phyloP scores from a whole-genome alignment of 2,113 vertebrate species.

The Megaleporinus macrocephalus region DNA sequence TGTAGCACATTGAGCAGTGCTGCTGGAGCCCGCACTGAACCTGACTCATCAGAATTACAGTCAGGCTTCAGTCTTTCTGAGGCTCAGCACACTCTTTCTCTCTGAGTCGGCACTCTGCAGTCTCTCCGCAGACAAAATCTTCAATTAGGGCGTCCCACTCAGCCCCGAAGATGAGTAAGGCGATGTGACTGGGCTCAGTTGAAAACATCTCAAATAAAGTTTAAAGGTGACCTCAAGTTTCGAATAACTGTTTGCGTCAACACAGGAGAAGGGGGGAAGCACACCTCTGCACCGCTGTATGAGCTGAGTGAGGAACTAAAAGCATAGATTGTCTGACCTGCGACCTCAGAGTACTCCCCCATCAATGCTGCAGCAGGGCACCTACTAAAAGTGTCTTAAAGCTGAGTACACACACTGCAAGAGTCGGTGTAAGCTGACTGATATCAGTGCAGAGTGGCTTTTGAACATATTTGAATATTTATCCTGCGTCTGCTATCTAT shows the following conservation, averaged over 20 bases:
- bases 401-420: neutral
- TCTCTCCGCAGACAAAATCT: slow-evolving; percentile 56
- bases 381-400: neutral
- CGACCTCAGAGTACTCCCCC: neutral
- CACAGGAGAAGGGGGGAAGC: no score
- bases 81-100: slow-evolving; percentile 7
- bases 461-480: neutral
- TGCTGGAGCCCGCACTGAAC: slow-evolving; percentile 45
- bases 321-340: neutral
- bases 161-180: neutral
- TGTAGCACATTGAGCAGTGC: slow-evolving; percentile 56
- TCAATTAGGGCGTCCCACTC: slow-evolving; percentile 56
- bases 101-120: slow-evolving; percentile 15
- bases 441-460: neutral
- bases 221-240: slow-evolving; percentile 14
- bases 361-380: neutral
- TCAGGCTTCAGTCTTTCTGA: slow-evolving; percentile 42
- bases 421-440: neutral
- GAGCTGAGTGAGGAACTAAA: neutral
- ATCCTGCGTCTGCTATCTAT: no score
- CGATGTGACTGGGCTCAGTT: slow-evolving; percentile 4
- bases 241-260: neutral
- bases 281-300: neutral
- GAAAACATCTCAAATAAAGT: neutral
- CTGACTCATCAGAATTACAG: slow-evolving; percentile 71